Percentiles rank a stretch among this genome's conserved stretches.
phyloP scores from a whole-genome alignment of 1,140 invertebrate species.

The Lethocerus indicus region DNA sequence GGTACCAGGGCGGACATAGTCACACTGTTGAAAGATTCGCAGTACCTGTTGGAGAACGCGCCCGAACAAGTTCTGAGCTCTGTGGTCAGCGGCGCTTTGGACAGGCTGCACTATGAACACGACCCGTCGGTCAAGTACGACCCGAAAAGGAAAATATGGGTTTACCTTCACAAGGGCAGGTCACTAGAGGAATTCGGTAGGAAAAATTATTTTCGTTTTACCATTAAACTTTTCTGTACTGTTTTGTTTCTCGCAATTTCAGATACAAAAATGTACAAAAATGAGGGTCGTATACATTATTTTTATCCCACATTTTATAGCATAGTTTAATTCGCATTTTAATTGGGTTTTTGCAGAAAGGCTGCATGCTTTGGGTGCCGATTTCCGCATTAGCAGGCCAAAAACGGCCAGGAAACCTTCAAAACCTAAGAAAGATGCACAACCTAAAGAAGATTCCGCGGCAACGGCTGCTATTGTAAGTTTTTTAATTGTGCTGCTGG shows the following conservation, averaged over 20 bases:
- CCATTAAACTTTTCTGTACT: background rate
- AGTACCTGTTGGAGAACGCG: conserved; percentile 58
- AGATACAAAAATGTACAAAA: background rate
- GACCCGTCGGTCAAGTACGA: conserved; percentile 87
- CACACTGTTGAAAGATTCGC: conserved; percentile 64
- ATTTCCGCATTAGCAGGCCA: conserved; percentile 21
- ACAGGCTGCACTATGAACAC: conserved; percentile 71
- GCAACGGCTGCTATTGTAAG: background rate
- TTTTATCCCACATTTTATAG: background rate
- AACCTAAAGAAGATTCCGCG: conserved; percentile 3
- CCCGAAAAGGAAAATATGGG: conserved; percentile 74
- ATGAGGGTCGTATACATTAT: background rate
- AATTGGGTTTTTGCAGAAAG: conserved; percentile 19
- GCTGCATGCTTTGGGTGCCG: conserved; percentile 37
- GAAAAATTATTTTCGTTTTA: background rate
- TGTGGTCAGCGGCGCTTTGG: conserved; percentile 75
- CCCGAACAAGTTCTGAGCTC: conserved; percentile 57
- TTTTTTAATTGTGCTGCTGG: background rate
- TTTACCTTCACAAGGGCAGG: conserved; percentile 67
- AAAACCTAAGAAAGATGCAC: conserved; percentile 17
- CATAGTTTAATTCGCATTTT: background rate
- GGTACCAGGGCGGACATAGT: conserved; percentile 82
- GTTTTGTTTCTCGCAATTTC: background rate
- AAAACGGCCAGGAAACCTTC: conserved; percentile 31
- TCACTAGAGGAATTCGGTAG: conserved; percentile 55